Evolutionary conservation across 2,113 vertebrate species (phyloP).

Genomic region (Lipophrys pholis): DNA sequence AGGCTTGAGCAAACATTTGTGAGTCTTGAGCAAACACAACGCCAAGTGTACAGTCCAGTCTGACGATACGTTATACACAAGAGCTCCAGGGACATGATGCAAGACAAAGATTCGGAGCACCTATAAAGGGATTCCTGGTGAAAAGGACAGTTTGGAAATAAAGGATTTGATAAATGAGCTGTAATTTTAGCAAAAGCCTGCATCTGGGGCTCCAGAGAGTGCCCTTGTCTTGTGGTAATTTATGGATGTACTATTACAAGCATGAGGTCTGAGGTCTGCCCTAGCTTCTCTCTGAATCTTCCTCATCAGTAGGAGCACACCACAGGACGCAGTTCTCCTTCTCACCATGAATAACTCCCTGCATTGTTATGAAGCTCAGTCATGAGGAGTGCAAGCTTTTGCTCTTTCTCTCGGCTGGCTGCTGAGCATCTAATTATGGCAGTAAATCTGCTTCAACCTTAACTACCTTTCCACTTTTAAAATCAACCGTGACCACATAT

Average conservation of each 20-base stretch:
- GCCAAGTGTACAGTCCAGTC: slow-evolving; percentile 13
- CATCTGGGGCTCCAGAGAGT: slow-evolving; percentile 68
- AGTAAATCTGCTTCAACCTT: slow-evolving; percentile 11
- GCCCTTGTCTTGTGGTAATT: slow-evolving; percentile 76
- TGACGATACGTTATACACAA: slow-evolving; percentile 17
- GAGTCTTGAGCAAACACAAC: slow-evolving; percentile 33
- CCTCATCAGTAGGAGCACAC: slow-evolving; percentile 33
- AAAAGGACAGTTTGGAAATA: slow-evolving; percentile 63
- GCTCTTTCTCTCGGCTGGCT: slow-evolving; percentile 18
- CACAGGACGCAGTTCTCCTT: slow-evolving; percentile 52
- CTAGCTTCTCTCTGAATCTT: slow-evolving; percentile 60
- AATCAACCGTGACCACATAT: slow-evolving; percentile 1
- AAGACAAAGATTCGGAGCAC: slow-evolving; percentile 37
- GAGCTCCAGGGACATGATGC: slow-evolving; percentile 37
- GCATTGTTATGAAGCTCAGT: slow-evolving; percentile 17
- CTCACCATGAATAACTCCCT: slow-evolving; percentile 39
- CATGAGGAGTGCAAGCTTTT: neutral
- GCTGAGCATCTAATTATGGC: slow-evolving; percentile 18
- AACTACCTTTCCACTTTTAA: slow-evolving; percentile 1
- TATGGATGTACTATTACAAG: slow-evolving; percentile 69
- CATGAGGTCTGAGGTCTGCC: slow-evolving; percentile 62
- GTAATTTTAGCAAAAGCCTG: slow-evolving; percentile 71
- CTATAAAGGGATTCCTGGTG: slow-evolving; percentile 53
- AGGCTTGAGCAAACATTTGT: neutral
- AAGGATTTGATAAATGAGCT: slow-evolving; percentile 76